Evolutionary conservation across 2,888 invertebrate species (phyloP).

Genomic region (Priocnemis perturbator): DNA sequence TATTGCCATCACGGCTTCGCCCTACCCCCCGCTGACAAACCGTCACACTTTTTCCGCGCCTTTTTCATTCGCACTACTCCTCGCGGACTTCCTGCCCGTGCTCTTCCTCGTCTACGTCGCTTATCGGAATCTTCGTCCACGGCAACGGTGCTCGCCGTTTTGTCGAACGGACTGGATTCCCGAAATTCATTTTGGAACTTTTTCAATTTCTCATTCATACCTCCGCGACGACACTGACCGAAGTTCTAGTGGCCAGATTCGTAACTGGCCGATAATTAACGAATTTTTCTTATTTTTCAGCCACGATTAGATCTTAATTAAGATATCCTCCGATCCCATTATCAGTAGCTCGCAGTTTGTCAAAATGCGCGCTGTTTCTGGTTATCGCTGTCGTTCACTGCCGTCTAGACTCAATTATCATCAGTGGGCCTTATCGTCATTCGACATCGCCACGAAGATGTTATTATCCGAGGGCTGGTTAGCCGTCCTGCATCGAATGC

Average conservation of each 20-base stretch:
- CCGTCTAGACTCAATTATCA: neutral
- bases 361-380: neutral
- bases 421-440: neutral
- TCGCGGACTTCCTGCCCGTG: neutral
- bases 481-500: no score
- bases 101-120: neutral
- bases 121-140: neutral
- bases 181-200: no score
- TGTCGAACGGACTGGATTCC: no score
- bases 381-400: neutral
- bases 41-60: constrained; percentile 5
- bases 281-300: constrained; percentile 1
- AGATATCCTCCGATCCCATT: neutral
- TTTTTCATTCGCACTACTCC: neutral
- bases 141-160: no score
- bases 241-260: no score
- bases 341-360: neutral
- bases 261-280: no score
- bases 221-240: no score
- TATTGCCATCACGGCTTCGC: constrained; percentile 4
- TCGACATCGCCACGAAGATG: neutral
- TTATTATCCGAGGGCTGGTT: no score
- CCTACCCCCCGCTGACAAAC: neutral
- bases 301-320: constrained; percentile 1
- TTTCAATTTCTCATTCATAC: no score